Evolutionary conservation across 2,113 vertebrate genomes (phyloP).

Genomic region (Dolichotis patagonum): DNA sequence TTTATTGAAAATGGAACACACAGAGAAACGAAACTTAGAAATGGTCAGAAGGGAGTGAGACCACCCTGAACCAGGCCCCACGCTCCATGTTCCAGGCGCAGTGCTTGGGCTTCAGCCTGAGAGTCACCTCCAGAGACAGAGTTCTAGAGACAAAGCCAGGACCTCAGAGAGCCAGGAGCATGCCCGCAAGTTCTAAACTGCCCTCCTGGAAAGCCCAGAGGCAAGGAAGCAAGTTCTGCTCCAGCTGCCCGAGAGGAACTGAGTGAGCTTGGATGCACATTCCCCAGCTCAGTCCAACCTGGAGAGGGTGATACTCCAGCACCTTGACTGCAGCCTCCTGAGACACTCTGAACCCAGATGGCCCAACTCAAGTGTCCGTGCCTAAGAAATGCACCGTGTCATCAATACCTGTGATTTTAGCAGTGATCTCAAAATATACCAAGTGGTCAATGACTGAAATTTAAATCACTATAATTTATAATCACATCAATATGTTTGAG

Average conservation of each 20-base stretch:
- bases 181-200: background rate
- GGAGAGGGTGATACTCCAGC: background rate
- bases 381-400: background rate
- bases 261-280: background rate
- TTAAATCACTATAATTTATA: background rate
- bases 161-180: background rate
- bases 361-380: background rate
- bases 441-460: background rate
- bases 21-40: background rate
- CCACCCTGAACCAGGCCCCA: background rate
- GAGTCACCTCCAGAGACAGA: background rate
- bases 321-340: background rate
- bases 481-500: background rate
- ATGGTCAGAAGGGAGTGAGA: background rate
- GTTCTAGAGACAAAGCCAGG: no score
- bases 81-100: fast-evolving
- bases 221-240: background rate
- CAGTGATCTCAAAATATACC: background rate
- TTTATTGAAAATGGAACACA: background rate
- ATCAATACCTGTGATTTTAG: background rate
- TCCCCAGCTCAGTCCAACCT: background rate
- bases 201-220: background rate
- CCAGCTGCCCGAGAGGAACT: background rate
- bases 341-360: background rate
- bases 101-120: background rate